Evolutionary conservation across 2,888 invertebrate species (phyloP).

Genomic region (Drosophila flavopinicola): DNA sequence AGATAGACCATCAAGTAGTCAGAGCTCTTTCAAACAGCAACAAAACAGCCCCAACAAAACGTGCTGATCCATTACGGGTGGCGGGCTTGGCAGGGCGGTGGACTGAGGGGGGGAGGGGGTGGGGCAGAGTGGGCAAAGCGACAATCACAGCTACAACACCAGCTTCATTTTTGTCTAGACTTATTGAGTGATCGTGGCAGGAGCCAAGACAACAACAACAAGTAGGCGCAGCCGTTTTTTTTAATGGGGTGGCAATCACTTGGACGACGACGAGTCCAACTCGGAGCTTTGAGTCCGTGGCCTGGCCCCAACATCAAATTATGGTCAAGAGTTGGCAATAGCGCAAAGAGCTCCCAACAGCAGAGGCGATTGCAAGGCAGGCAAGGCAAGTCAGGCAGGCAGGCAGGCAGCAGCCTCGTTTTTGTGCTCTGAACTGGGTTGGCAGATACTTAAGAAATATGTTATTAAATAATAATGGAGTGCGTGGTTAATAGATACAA

Average conservation of each 20-base stretch:
- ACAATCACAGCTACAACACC: conserved; percentile 72
- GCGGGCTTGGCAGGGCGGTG: not conserved
- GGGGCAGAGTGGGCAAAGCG: conserved; percentile 50
- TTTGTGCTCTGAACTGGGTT: conserved; percentile 82
- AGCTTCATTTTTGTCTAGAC: conserved; percentile 80
- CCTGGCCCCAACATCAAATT: conserved; percentile 68
- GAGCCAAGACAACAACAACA: conserved; percentile 54
- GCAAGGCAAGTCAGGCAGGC: conserved; percentile 5
- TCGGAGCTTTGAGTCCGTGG: conserved; percentile 37
- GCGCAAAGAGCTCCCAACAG: conserved; percentile 43
- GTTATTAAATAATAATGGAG: conserved; percentile 84
- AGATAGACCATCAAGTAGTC: conserved; percentile 65
- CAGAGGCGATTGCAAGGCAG: conserved; percentile 27
- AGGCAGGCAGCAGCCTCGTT: conserved; percentile 64
- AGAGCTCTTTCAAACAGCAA: conserved; percentile 19
- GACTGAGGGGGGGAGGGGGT: not conserved
- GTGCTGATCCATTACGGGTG: conserved; percentile 78
- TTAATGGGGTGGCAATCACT: conserved; percentile 84
- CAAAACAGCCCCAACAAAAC: conserved; percentile 48
- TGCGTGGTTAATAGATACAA: conserved; percentile 82
- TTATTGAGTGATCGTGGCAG: conserved; percentile 82
- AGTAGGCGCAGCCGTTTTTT: conserved; percentile 59
- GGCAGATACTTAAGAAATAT: conserved; percentile 83
- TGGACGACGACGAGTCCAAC: conserved; percentile 67
- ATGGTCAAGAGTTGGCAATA: conserved; percentile 75